Evolutionary conservation across 2,113 vertebrate species (phyloP).

Genomic region (Physeter macrocephalus): DNA sequence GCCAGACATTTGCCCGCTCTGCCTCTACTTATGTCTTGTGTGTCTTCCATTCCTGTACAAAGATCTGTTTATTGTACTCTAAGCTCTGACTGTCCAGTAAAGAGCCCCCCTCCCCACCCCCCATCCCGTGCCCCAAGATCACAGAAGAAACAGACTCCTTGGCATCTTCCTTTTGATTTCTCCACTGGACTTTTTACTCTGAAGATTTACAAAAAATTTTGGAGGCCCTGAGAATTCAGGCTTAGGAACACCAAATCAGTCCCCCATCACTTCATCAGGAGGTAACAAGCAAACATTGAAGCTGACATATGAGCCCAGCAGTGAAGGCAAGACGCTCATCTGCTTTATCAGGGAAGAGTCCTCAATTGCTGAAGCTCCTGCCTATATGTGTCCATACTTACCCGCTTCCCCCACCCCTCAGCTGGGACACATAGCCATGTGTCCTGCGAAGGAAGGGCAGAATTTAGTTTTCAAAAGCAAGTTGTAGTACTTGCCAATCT

Average conservation of each 20-base stretch:
- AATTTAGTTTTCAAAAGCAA: not conserved
- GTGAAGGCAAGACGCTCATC: not conserved
- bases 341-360: not conserved
- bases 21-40: not conserved
- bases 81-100: not conserved
- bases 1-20: not conserved
- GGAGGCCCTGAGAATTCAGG: not conserved
- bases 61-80: not conserved
- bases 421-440: not conserved
- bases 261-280: not conserved
- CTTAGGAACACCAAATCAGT: not conserved
- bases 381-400: not conserved
- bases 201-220: not conserved
- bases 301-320: not conserved
- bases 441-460: not conserved
- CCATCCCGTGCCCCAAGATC: not conserved
- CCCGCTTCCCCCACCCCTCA: not conserved
- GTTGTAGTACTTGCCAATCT: not conserved
- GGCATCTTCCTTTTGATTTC: not conserved
- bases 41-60: not conserved
- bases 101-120: not conserved
- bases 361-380: not conserved
- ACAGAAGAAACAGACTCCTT: not conserved
- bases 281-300: not conserved
- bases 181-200: not conserved